These are phyloP conservation scores for Hydractinia echinata DNA, from an alignment of 30 jellyfish, hydroid and myxozoan genomes.

Conservation along the genomic window DNA sequence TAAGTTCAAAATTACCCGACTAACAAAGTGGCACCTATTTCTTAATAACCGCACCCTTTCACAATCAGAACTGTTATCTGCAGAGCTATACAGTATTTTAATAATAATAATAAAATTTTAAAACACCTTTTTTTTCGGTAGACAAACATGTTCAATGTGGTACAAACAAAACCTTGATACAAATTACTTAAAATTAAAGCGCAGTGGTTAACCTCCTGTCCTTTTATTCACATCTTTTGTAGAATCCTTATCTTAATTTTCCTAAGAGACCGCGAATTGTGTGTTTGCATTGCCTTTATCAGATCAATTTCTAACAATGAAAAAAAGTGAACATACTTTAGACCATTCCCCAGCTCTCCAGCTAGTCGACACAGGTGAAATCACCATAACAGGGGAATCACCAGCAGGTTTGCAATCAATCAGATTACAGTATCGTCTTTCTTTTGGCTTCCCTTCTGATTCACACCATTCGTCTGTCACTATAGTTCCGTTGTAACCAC, in stretches of 20 bases:
- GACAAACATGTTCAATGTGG: too few species aligned
- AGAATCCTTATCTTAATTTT: too few species aligned
- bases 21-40: too few species aligned
- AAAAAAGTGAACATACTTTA: conserved; percentile 28
- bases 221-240: too few species aligned
- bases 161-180: neutral
- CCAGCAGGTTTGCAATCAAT: conserved; percentile 34
- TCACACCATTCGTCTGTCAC: conserved; percentile 65
- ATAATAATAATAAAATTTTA: too few species aligned
- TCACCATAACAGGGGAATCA: neutral
- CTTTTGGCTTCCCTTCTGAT: conserved; percentile 44
- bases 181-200: neutral
- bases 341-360: conserved; percentile 74
- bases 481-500: conserved; percentile 58
- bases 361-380: conserved; percentile 3
- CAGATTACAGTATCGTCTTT: conserved; percentile 55
- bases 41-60: too few species aligned
- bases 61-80: too few species aligned
- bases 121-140: too few species aligned
- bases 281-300: neutral
- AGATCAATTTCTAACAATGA: neutral
- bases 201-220: neutral
- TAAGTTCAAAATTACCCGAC: too few species aligned
- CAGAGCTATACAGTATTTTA: too few species aligned
- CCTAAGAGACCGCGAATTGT: too few species aligned